Base-by-base conservation (phyloP, 1,140 invertebrate genomes). In the Lanistes nyassanus region DNA sequence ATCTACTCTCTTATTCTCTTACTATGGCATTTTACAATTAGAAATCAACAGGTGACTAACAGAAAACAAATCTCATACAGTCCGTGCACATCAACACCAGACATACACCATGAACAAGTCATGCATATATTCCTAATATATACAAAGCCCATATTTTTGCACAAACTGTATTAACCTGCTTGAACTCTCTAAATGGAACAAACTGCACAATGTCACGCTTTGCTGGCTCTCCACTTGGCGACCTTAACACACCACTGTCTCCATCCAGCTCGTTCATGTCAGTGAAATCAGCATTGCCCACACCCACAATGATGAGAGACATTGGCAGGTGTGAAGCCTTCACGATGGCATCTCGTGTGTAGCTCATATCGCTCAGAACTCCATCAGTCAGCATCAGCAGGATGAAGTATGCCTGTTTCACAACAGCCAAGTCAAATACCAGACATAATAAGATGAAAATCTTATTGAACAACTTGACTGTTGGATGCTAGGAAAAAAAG, bases 331-430 rank as follows among this genome's bases (percentile, higher is more conserved):
- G 78, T 3, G 92, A 92, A 11, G 92, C 92, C 53, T 88, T 79
- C 23, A 91, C 87, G 60, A 92, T 91, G 66, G 91, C 92, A 77
- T 92, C 85, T 79, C 90, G 91, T 0, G 93, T 93, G 62, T 92
- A 88, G 26, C 90, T 89, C 90, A 94, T 92, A 82, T 94, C 93
- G 16, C 91, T 92, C 42, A 94, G 92, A 36, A 92, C 91, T 47
- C 93, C 93, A 88, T 94, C 93, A 9, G 93, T 94, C 7, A 94
- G 87, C 65, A 94, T 92, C 1, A 94, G 87, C 11, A 94, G 85
- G 53, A 94, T 90, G 84, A 90, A 93, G 82, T 94, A 94, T 60
- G 92, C 89, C 74, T 91, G 88, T 16, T 29, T 29, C 34, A 72
- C 11, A n/a, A 36, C 36, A 39, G 34, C n/a, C 11, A 19, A 37